Percentiles rank a stretch among this genome's conserved stretches.
phyloP scores from a whole-genome alignment of 1,140 invertebrate species.

The Pentalonia nigronervosa region DNA sequence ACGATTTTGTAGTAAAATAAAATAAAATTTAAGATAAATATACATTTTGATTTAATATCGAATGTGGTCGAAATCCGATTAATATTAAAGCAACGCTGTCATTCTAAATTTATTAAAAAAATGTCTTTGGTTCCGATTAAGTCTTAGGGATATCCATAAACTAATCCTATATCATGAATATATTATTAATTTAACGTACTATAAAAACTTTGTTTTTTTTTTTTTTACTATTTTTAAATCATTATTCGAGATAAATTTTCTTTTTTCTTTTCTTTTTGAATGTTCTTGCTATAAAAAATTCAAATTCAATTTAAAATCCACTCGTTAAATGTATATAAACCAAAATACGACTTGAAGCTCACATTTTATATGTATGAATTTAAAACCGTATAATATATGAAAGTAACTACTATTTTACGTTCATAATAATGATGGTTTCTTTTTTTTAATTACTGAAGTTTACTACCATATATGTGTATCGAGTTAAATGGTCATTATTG shows the following conservation, averaged over 20 bases:
- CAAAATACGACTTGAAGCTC: background rate
- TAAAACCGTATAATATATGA: background rate
- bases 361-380: background rate
- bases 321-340: constrained; percentile 5
- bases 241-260: background rate
- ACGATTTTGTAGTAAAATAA: background rate
- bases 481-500: background rate
- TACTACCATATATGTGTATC: background rate
- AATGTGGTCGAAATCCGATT: background rate
- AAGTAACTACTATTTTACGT: background rate
- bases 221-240: background rate
- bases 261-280: background rate
- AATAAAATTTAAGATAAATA: background rate
- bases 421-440: background rate
- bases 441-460: background rate
- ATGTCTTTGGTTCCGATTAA: background rate
- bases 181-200: constrained; percentile 2
- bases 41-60: background rate
- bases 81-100: background rate
- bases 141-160: background rate
- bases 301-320: background rate
- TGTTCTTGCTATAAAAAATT: background rate
- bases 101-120: background rate
- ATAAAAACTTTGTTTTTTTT: background rate
- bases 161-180: background rate